Base-by-base conservation (phyloP, 2,888 invertebrate genomes). In the Lymantria dispar region DNA sequence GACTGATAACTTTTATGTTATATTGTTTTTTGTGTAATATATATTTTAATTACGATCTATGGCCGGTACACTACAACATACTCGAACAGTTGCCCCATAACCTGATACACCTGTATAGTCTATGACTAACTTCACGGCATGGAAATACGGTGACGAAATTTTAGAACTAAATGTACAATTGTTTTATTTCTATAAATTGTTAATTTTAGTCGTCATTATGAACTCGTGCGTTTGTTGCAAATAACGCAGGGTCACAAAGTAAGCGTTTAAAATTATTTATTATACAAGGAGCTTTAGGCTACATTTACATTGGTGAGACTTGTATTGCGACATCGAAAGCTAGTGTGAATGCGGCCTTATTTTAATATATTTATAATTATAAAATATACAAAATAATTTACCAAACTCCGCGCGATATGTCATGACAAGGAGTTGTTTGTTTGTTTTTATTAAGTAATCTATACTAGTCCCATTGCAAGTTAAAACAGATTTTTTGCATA, bases 391-490 rank as follows among this genome's bases (percentile, higher is more conserved):
- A 70, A 63, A 74, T 70, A 62, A 72, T 73, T 75, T 71, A 79
- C 70, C 72, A 62, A 74, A 72, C 80, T 76, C 82, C 83, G 78
- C 77, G 68, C 63, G 68, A 64, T 73, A 64, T 70, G 75, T 66
- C 78, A 79, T 76, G 78, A 80, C 78, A 76, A 75, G 72, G 71
- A 71, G 71, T 71, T 66, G 40, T n/a, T 38, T 36, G 36, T 36
- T 36, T 36, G 41, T 55, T 66, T 64, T 58, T 72, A 63, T 71
- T 77, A 76, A 76, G 78, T 76, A 80, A 78, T 80, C 73, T 80
- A 80, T 86, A 87, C 89, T 90, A 90, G 90, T 90, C 90, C 83
- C 86, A 85, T 88, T 88, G 87, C 89, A 89, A 88, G 85, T 84
- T 80, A 79, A n/a, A 82, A 87, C 84, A 85, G 80, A 65, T 80